Evolutionary conservation across 2,113 vertebrate genomes (phyloP).

Genomic region (Callipepla californica): DNA sequence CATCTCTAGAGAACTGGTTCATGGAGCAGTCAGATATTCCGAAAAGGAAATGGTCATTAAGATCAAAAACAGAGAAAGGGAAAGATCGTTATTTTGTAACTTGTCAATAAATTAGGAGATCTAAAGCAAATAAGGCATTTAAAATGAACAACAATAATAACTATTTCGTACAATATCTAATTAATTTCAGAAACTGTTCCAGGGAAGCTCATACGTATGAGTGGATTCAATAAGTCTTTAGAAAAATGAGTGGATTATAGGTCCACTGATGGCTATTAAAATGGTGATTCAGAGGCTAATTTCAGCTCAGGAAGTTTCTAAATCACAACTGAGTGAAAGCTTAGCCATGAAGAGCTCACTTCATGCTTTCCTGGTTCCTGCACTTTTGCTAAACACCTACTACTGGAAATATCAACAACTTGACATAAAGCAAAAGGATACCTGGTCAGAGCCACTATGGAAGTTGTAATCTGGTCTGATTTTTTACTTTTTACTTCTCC

Average conservation of each 20-base stretch:
- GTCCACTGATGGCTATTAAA: slow-evolving; percentile 37
- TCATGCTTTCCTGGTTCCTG: not conserved
- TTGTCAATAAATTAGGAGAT: slow-evolving; percentile 20
- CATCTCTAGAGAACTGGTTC: not conserved
- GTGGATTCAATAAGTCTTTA: slow-evolving; percentile 20
- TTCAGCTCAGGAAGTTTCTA: slow-evolving; percentile 33
- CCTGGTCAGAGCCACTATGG: not conserved
- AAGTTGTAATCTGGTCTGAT: not conserved
- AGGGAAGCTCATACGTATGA: not conserved
- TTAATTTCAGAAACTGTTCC: slow-evolving; percentile 50
- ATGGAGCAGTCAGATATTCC: not conserved
- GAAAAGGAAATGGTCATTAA: not conserved
- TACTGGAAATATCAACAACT: not conserved
- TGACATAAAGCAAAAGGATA: not conserved
- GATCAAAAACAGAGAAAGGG: not conserved
- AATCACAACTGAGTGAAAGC: not conserved
- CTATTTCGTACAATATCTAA: slow-evolving; percentile 16
- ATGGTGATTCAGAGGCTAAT: slow-evolving; percentile 45
- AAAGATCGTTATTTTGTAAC: not conserved
- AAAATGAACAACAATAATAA: slow-evolving; percentile 60
- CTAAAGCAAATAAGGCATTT: slow-evolving; percentile 24
- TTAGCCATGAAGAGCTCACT: not conserved
- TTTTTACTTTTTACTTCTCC: not conserved
- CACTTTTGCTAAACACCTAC: not conserved
- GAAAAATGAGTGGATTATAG: slow-evolving; percentile 35